Conservation (phyloP, 2,797 vertebrate species). For the Phrynocephalus vlangalii region DNA sequence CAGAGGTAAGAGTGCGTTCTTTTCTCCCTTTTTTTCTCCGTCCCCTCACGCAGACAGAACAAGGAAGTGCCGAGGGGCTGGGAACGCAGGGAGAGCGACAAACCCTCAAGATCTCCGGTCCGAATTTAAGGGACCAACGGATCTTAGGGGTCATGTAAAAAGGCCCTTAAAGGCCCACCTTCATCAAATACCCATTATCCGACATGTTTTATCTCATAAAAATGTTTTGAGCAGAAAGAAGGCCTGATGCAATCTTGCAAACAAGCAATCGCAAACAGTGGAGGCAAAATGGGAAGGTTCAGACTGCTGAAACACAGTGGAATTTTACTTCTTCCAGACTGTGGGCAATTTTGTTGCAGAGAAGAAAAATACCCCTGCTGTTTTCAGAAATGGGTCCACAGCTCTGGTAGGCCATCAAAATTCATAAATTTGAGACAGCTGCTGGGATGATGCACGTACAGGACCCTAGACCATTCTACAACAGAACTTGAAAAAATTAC, state of each 20-base stretch:
- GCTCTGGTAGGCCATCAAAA: neutral
- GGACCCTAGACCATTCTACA: neutral
- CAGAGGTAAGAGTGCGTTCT: too few relatives aligned
- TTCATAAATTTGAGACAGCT: neutral
- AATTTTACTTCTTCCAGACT: neutral
- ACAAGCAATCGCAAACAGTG: neutral
- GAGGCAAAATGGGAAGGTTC: neutral
- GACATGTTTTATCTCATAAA: neutral
- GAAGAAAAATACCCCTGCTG: neutral
- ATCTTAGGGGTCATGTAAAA: too few relatives aligned
- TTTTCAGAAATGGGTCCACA: neutral
- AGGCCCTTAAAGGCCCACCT: neutral
- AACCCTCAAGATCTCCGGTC: too few relatives aligned
- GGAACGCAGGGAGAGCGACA: too few relatives aligned
- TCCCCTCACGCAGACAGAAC: too few relatives aligned
- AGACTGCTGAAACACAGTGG: neutral
- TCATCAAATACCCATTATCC: neutral
- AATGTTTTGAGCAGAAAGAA: neutral
- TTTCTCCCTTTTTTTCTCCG: too few relatives aligned
- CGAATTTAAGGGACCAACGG: too few relatives aligned
- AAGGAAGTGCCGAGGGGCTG: too few relatives aligned
- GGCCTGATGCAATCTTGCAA: neutral
- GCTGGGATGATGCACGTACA: too few relatives aligned
- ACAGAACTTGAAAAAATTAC: neutral
- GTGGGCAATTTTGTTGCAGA: accelerated